A percentile compares a stretch with the other conserved stretches of the same genome.
Evolutionary conservation across 2,888 invertebrate genomes (phyloP).

Genomic region (Tholera decimalis): DNA sequence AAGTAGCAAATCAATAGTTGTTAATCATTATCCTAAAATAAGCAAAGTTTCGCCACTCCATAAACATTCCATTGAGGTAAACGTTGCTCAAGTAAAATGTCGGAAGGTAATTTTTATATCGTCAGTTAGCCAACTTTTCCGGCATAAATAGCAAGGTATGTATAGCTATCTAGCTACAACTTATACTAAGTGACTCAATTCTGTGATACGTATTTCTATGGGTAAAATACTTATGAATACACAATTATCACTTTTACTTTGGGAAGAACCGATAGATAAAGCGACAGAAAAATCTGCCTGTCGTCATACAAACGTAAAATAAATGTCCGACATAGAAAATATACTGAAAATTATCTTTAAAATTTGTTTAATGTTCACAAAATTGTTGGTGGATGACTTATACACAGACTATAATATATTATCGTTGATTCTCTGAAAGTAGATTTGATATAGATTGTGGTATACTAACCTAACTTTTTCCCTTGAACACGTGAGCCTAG

Average conservation of each 20-base stretch:
- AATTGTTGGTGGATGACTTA: no score
- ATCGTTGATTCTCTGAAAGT: no score
- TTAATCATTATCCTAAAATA: slow-evolving; percentile 8
- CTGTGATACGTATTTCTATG: not conserved
- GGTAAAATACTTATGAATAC: not conserved
- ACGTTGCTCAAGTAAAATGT: slow-evolving; percentile 9
- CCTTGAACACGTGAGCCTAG: no score
- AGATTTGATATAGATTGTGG: no score
- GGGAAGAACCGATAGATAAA: no score
- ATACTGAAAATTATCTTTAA: no score
- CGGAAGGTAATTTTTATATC: slow-evolving; percentile 8
- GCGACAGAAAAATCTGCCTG: no score
- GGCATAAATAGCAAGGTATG: slow-evolving; percentile 5
- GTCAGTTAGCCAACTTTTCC: slow-evolving; percentile 9
- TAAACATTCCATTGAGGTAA: slow-evolving; percentile 9
- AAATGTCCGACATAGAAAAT: no score
- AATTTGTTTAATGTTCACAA: no score
- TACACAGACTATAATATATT: no score
- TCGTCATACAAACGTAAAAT: no score
- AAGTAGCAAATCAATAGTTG: not conserved
- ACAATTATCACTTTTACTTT: not conserved
- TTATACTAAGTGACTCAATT: not conserved
- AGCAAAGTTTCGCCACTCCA: slow-evolving; percentile 11
- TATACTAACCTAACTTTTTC: no score
- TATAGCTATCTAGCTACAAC: not conserved